Conservation (phyloP, 1,140 invertebrate species). For the Tetramorium alpestre region DNA sequence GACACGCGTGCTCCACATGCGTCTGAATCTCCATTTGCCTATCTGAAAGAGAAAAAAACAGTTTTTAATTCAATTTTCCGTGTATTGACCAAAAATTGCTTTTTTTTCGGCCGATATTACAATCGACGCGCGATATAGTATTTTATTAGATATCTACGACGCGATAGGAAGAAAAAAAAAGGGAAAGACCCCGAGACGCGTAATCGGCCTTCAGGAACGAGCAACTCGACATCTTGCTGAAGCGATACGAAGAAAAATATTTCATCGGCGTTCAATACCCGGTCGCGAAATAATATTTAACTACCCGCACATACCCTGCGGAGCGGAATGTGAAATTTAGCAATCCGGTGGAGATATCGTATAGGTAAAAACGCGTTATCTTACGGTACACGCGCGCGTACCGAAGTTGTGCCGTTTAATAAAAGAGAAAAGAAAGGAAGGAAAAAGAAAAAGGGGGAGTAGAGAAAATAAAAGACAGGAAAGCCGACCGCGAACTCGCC, state of each 20-base stretch:
- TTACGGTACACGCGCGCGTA: conserved; percentile 16
- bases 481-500: not conserved
- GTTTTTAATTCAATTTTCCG: not conserved
- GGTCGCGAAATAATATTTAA: conserved; percentile 42
- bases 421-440: not conserved
- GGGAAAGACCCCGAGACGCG: not conserved
- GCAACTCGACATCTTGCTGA: not conserved
- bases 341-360: not conserved
- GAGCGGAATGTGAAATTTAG: conserved; percentile 10
- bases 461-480: not conserved
- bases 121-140: not conserved
- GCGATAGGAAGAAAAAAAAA: not conserved
- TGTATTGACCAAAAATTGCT: not conserved
- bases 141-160: conserved; percentile 8
- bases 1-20: not conserved
- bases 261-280: not conserved
- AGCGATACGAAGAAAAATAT: conserved; percentile 36
- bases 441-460: not conserved
- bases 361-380: conserved; percentile 34
- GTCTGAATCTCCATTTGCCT: not conserved
- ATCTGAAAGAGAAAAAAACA: not conserved
- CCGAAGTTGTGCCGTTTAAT: conserved; percentile 19
- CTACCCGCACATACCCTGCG: not conserved
- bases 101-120: not conserved
- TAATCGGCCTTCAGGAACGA: not conserved